phyloP scores from a whole-genome alignment of 2,888 invertebrate genomes.

The Ischnura elegans region DNA sequence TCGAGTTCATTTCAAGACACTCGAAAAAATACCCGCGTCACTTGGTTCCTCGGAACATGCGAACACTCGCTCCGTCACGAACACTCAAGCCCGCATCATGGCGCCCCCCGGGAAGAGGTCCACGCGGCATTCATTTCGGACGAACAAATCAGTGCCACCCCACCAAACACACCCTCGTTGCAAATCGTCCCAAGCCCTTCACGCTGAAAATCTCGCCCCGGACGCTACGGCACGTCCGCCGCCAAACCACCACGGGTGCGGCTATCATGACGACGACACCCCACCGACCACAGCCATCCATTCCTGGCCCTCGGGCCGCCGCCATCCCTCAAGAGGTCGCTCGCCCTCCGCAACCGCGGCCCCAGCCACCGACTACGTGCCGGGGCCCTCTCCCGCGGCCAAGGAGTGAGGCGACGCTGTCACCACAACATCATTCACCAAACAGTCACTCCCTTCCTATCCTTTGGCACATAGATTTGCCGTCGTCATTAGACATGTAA shows the following conservation, averaged over 20 bases:
- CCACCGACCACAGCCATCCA: constrained; percentile 17
- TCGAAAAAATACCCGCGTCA: not conserved
- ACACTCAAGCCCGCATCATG: not conserved
- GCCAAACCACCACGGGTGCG: not conserved
- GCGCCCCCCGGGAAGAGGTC: not conserved
- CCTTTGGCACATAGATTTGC: too few species aligned
- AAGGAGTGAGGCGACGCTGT: not conserved
- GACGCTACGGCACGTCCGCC: not conserved
- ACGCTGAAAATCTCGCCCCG: not conserved
- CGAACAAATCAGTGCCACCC: not conserved
- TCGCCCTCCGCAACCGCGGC: not conserved
- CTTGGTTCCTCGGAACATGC: too few species aligned
- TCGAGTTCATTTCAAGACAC: not conserved
- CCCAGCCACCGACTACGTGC: not conserved
- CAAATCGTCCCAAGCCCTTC: not conserved
- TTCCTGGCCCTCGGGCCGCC: not conserved
- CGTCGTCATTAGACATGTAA: too few species aligned
- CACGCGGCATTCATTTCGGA: not conserved
- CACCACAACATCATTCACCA: not conserved
- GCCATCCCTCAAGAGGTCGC: not conserved
- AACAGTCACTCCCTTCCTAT: not conserved
- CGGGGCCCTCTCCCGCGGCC: not conserved
- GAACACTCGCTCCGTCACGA: not conserved
- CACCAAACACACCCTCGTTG: not conserved
- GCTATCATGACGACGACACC: constrained; percentile 15